Percentiles rank a stretch among this genome's conserved stretches.
Evolutionary conservation across 2,113 vertebrate species (phyloP).

Genomic region (Tupaia tana): DNA sequence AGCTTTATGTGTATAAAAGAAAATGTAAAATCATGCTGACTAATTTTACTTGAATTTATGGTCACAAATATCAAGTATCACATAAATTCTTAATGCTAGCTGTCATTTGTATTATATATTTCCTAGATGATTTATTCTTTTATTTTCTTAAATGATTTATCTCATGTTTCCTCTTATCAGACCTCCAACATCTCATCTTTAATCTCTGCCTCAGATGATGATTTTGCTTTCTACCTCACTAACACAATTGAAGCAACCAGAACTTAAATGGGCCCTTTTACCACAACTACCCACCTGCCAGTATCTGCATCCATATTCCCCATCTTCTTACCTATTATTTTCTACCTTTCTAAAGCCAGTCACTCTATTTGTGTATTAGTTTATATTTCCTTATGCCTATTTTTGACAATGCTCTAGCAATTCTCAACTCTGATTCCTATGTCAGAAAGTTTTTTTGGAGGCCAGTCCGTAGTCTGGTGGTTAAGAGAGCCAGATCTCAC

Average conservation of each 20-base stretch:
- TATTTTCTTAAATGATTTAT: slow-evolving; percentile 1
- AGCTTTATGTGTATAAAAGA: not conserved
- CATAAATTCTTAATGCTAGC: not conserved
- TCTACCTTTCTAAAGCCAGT: not conserved
- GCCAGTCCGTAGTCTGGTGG: too few species aligned
- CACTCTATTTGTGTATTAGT: not conserved
- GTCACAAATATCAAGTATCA: not conserved
- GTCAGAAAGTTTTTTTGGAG: not conserved
- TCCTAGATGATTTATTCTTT: slow-evolving; percentile 2
- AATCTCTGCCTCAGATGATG: not conserved
- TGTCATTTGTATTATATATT: not conserved
- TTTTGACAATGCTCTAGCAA: not conserved
- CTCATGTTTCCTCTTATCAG: slow-evolving; percentile 37
- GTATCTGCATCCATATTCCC: not conserved
- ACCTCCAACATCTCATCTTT: not conserved
- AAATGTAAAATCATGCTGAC: slow-evolving; percentile 19
- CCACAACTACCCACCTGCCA: not conserved
- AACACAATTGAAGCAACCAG: slow-evolving; percentile 31
- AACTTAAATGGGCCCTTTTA: not conserved
- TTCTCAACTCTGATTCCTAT: not conserved
- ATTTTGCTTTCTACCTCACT: slow-evolving; percentile 27
- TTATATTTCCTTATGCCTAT: not conserved
- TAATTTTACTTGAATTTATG: slow-evolving; percentile 48
- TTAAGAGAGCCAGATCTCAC: too few species aligned
- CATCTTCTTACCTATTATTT: not conserved